Base-by-base conservation (phyloP, 1,140 invertebrate species). In the Zaprionus lachaisei region DNA sequence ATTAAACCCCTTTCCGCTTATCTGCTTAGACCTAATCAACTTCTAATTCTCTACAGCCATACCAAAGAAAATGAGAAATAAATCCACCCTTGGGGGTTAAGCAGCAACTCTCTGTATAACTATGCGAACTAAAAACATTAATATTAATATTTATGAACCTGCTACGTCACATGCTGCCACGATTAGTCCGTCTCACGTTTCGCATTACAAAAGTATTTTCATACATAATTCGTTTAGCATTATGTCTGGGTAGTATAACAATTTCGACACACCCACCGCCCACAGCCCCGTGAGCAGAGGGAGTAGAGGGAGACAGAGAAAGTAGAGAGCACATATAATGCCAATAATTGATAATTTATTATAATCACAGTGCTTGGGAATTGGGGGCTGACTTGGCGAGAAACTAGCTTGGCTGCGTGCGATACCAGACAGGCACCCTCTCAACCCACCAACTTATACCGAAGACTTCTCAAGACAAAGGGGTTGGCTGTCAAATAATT, bases 341-440 rank as follows among this genome's bases (percentile, higher is more conserved):
- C 86, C 85, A 78, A 90, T 90, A 90, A 90, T 90, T 90, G 85
- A 90, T 90, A 90, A 90, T 90, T 90, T 90, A 90, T 90, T 90
- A 90, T 90, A 90, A 90, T 90, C 86, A 85, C 79, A 70, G 71
- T 56, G 66, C 56, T 60, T 34, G 55, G 55, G 60, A 55, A 61
- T 51, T 65, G 58, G 41, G 38, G 58, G 66, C 57, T 63, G 38
- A 14, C 9, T 37, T 34, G 15, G 38, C 12, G 14, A 20, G 38
- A 49, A 62, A 56, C 47, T 67, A 56, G 41, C 37, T 51, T 28
- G 34, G 28, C 31, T 17, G 24, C n/a, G n/a, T n/a, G 1, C 28
- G 44, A 22, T 64, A 72, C 9, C 38, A 47, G 64, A 4, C 20
- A 20, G 56, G 20, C 66, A 63, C 44, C 34, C 51, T 57, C 15